Percentiles rank a stretch among this genome's conserved stretches.
phyloP scores from a whole-genome alignment of 2,797 vertebrate genomes.

The Arrhamphus sclerolepis region DNA sequence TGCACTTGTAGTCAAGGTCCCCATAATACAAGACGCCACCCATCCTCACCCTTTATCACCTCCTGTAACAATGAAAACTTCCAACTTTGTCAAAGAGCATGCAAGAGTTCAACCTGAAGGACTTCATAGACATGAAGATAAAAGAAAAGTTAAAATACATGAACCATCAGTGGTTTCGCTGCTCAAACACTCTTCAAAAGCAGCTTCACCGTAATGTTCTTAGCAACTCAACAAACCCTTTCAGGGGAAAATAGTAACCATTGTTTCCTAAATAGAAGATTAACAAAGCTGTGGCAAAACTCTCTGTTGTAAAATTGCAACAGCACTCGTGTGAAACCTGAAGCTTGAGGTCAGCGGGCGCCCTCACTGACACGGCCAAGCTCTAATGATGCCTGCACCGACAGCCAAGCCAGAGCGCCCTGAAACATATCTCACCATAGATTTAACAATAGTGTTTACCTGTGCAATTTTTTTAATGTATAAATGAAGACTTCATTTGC shows the following conservation, averaged over 20 bases:
- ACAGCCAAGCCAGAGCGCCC: too few relatives aligned
- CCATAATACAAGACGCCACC: constrained; percentile 2
- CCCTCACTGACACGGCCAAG: too few relatives aligned
- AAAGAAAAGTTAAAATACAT: too few relatives aligned
- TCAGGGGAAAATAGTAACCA: neutral
- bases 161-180: neutral
- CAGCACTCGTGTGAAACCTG: neutral
- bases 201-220: neutral
- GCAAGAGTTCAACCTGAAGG: neutral
- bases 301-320: constrained; percentile 9
- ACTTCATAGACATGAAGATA: neutral
- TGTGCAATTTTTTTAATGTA: too few relatives aligned
- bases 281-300: neutral
- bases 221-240: neutral
- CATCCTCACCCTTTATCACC: too few relatives aligned
- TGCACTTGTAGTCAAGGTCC: neutral
- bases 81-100: neutral
- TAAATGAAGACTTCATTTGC: too few relatives aligned
- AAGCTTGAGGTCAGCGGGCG: neutral
- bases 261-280: constrained; percentile 17
- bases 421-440: too few relatives aligned
- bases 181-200: neutral
- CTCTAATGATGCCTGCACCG: too few relatives aligned
- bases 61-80: neutral
- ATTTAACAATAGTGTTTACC: too few relatives aligned